phyloP scores from a whole-genome alignment of 2,797 vertebrate species.

The Notamacropus eugenii region DNA sequence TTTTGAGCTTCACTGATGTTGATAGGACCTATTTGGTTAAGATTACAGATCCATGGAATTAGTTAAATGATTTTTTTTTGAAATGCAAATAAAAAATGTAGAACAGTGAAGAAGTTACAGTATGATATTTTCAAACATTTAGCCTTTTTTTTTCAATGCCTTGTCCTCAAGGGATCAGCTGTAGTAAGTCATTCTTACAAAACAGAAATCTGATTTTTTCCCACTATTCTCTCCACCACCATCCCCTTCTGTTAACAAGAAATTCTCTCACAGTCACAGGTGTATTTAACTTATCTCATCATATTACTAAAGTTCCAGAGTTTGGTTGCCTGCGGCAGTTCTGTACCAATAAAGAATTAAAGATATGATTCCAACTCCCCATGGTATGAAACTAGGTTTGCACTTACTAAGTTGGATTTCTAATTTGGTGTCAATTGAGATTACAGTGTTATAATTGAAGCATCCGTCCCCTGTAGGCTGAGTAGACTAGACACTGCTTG shows the following conservation, averaged over 20 bases:
- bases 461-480: background rate
- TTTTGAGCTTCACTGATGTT: background rate
- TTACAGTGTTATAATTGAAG: background rate
- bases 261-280: conserved; percentile 19
- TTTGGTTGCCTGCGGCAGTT: background rate
- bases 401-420: background rate
- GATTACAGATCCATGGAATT: background rate
- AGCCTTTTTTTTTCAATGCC: background rate
- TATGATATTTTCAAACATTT: background rate
- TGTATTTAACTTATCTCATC: background rate
- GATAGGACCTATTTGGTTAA: background rate
- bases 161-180: background rate
- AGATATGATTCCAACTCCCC: conserved; percentile 1
- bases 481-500: background rate
- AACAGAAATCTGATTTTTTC: conserved; percentile 5
- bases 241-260: background rate
- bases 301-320: background rate
- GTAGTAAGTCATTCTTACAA: conserved; percentile 19
- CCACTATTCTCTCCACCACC: background rate
- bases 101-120: background rate
- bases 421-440: background rate
- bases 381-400: background rate
- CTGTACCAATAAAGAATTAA: conserved; percentile 22
- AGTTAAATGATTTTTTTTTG: background rate
- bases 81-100: conserved; percentile 2